These are phyloP conservation scores for Halcyon badia DNA, from an alignment of 2,797 vertebrate genomes.

Conservation along the genomic window DNA sequence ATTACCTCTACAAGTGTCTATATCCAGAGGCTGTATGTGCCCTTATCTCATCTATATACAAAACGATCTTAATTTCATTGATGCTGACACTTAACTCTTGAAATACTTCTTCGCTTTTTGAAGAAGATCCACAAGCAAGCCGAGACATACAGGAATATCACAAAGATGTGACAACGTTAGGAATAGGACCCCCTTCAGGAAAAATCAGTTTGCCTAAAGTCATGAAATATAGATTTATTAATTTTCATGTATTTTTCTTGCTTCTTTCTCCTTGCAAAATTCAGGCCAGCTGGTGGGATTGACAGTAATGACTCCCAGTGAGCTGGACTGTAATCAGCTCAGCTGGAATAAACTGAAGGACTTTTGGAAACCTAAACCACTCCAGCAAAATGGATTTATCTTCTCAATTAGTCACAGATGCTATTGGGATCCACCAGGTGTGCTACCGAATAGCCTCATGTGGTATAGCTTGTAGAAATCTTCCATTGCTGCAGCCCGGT, in stretches of 20 bases:
- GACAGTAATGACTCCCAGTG: constrained; percentile 72
- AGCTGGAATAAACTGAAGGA: constrained; percentile 65
- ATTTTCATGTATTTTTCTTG: constrained; percentile 57
- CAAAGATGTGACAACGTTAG: neutral
- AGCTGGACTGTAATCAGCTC: constrained; percentile 73
- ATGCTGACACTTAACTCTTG: constrained; percentile 58
- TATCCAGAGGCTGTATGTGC: constrained; percentile 55
- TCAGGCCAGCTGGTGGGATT: constrained; percentile 68
- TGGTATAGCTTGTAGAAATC: neutral
- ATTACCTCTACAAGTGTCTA: constrained; percentile 64
- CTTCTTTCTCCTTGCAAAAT: constrained; percentile 52
- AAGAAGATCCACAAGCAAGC: neutral
- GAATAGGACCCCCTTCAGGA: neutral
- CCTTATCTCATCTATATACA: constrained; percentile 61
- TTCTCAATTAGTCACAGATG: constrained; percentile 67
- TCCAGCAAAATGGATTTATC: constrained; percentile 70
- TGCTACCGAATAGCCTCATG: neutral
- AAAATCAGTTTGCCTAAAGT: constrained; percentile 47
- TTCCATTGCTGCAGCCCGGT: neutral
- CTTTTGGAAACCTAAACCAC: constrained; percentile 59
- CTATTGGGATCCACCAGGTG: constrained; percentile 61
- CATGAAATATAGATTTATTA: constrained; percentile 53
- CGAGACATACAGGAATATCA: neutral
- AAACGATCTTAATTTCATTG: constrained; percentile 33
- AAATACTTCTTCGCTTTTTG: constrained; percentile 12